These are phyloP conservation scores for Hipposideros larvatus DNA, from an alignment of 2,797 vertebrate species.

Conservation along the genomic window DNA sequence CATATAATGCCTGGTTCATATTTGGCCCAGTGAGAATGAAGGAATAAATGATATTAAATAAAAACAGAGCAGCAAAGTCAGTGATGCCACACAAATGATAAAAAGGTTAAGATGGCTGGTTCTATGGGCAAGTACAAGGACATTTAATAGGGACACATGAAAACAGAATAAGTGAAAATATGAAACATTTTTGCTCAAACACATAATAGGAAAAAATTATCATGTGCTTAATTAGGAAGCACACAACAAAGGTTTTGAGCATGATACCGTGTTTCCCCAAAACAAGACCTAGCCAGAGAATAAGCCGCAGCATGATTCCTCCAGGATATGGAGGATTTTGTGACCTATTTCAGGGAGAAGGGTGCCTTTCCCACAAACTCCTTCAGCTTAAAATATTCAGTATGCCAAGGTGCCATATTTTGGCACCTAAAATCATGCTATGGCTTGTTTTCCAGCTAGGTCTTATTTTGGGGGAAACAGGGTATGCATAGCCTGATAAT, in stretches of 20 bases:
- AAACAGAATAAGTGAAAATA: not conserved
- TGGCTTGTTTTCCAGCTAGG: no score
- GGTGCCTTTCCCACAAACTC: no score
- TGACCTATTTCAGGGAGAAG: no score
- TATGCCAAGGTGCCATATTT: no score
- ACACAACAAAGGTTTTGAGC: not conserved
- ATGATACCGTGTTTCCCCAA: not conserved
- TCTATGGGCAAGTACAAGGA: not conserved
- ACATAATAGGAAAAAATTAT: not conserved
- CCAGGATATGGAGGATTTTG: no score
- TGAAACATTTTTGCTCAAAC: not conserved
- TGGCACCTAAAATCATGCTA: no score
- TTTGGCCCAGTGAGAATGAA: not conserved
- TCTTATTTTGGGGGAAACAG: no score
- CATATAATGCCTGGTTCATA: not conserved
- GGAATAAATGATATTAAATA: not conserved
- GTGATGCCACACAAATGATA: not conserved
- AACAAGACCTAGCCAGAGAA: no score
- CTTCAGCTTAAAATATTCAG: no score
- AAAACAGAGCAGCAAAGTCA: not conserved
- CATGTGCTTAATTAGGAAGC: not conserved
- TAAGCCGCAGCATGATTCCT: no score
- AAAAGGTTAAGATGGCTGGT: not conserved
- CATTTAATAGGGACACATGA: not conserved
- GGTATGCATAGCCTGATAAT: not conserved